Evolutionary conservation across 2,888 invertebrate species (phyloP).

Genomic region (Polylopha cassiicola): DNA sequence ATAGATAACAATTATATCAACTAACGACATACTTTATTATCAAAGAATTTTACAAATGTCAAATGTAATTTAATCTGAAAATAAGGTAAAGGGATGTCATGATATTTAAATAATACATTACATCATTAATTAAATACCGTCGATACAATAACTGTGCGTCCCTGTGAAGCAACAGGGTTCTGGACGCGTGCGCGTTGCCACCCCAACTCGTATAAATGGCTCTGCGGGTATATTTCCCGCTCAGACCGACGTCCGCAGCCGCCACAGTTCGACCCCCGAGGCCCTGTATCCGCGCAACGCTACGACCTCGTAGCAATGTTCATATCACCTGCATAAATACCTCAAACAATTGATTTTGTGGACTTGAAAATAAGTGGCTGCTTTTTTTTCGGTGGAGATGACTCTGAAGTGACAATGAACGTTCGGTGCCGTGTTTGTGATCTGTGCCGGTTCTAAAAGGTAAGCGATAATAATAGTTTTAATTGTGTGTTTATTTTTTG

Average conservation of each 20-base stretch:
- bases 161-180: constrained; percentile 74
- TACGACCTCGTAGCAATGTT: constrained; percentile 45
- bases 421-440: constrained; percentile 36
- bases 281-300: constrained; percentile 32
- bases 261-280: constrained; percentile 41
- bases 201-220: constrained; percentile 57
- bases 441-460: constrained; percentile 46
- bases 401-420: constrained; percentile 43
- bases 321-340: constrained; percentile 35
- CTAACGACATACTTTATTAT: too few species aligned
- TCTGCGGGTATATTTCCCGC: constrained; percentile 44
- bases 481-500: background rate
- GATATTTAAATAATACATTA: background rate
- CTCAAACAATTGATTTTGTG: constrained; percentile 36
- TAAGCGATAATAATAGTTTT: constrained; percentile 34
- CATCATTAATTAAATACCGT: constrained; percentile 8
- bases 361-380: constrained; percentile 34
- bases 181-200: constrained; percentile 72
- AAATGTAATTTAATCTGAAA: too few species aligned
- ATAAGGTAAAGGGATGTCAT: too few species aligned
- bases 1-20: too few species aligned
- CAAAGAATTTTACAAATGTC: too few species aligned
- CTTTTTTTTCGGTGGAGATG: constrained; percentile 38
- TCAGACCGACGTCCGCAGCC: constrained; percentile 57
- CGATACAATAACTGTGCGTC: constrained; percentile 34